Percentiles rank a stretch among this genome's conserved stretches.
Conservation (phyloP, 2,113 vertebrate species). For the Chloropsis hardwickii region DNA sequence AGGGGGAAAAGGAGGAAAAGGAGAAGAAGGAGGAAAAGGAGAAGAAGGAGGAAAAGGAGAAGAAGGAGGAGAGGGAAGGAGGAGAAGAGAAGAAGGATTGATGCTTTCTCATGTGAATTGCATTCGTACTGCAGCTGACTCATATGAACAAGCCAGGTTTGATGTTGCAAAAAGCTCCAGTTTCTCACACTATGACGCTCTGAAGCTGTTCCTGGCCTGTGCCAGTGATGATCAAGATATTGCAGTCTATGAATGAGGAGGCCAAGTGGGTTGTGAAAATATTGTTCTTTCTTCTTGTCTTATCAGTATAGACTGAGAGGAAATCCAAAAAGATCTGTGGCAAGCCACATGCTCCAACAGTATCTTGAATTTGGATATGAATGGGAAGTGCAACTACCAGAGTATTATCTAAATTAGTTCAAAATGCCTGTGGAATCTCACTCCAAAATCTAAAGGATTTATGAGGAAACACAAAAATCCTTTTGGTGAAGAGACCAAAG, state of each 20-base stretch:
- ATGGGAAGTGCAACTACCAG: not conserved
- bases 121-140: not conserved
- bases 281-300: not conserved
- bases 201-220: not conserved
- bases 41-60: not conserved
- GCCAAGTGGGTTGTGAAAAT: not conserved
- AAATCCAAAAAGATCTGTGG: not conserved
- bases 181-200: not conserved
- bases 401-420: not conserved
- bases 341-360: not conserved
- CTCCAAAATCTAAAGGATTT: not conserved
- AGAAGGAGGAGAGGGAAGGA: too few species aligned
- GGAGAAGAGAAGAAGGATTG: not conserved
- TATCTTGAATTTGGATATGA: not conserved
- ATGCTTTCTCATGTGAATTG: not conserved
- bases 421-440: not conserved
- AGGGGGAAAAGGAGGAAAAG: not conserved
- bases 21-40: not conserved
- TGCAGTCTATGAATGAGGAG: not conserved
- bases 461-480: not conserved
- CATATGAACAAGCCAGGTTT: not conserved
- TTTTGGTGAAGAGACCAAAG: not conserved
- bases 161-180: not conserved
- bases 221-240: not conserved
- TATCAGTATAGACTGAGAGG: not conserved